phyloP scores from a whole-genome alignment of 2,888 invertebrate genomes.

The Tuta absoluta region DNA sequence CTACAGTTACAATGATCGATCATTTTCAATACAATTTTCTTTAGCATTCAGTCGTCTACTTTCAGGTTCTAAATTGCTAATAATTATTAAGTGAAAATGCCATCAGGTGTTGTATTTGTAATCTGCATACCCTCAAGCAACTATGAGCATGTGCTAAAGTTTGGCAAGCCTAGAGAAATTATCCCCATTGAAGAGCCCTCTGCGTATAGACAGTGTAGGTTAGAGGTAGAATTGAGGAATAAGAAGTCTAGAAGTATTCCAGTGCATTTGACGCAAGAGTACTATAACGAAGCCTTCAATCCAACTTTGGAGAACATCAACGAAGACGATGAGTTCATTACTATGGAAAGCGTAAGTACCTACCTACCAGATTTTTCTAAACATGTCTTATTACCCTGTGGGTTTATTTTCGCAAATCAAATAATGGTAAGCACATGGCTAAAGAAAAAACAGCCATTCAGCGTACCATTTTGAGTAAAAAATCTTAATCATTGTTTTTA shows the following conservation, averaged over 20 bases:
- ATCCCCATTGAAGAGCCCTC: constrained; percentile 47
- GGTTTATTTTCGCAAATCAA: neutral
- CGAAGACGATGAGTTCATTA: constrained; percentile 78
- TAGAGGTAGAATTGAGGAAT: constrained; percentile 64
- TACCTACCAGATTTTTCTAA: neutral
- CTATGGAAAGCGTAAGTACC: constrained; percentile 84
- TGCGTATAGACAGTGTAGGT: constrained; percentile 51
- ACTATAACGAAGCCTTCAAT: constrained; percentile 63
- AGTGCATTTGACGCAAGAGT: constrained; percentile 64
- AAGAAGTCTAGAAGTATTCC: constrained; percentile 70
- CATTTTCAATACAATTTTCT: neutral
- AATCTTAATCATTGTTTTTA: no score
- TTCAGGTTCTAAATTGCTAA: neutral
- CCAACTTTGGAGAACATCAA: constrained; percentile 63
- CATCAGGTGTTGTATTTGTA: constrained; percentile 84
- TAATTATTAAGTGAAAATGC: constrained; percentile 60
- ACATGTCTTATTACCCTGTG: neutral
- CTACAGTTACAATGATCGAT: neutral
- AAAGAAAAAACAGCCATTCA: no score
- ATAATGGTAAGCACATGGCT: no score
- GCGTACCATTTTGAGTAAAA: no score
- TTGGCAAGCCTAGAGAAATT: constrained; percentile 70
- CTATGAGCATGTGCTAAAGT: constrained; percentile 82
- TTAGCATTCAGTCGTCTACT: neutral
- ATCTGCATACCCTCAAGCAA: constrained; percentile 86